Percentiles rank a stretch among this genome's conserved stretches.
These are phyloP conservation scores for Epirrhoe tristata DNA, from an alignment of 2,888 invertebrate species.

Conservation along the genomic window DNA sequence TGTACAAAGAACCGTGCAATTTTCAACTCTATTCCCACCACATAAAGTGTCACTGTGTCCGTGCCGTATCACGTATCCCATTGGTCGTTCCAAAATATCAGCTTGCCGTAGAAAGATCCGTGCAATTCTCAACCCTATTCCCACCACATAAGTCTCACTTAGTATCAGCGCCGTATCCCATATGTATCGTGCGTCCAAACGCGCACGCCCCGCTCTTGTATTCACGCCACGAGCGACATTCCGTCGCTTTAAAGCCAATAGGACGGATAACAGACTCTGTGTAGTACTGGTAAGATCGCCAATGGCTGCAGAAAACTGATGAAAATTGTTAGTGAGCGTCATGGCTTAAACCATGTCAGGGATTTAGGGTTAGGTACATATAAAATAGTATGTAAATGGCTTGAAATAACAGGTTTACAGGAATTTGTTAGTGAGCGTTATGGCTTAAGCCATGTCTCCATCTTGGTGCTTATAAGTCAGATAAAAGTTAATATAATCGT, in stretches of 20 bases:
- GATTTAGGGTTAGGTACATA: too few relatives aligned
- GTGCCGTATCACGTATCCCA: too few relatives aligned
- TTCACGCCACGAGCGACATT: constrained; percentile 78
- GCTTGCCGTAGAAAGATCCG: not conserved
- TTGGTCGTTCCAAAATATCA: too few relatives aligned
- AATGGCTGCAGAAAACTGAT: constrained; percentile 86
- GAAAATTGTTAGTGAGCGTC: not conserved
- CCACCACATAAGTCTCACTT: constrained; percentile 64
- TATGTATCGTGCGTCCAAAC: constrained; percentile 59
- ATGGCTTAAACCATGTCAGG: not conserved
- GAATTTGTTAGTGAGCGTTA: not conserved
- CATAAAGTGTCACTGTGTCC: too few relatives aligned
- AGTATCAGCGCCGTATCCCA: constrained; percentile 79
- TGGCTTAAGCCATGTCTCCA: not conserved
- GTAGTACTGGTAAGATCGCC: constrained; percentile 87
- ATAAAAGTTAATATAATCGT: too few relatives aligned
- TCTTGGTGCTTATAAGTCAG: too few relatives aligned
- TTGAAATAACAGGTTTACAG: too few relatives aligned
- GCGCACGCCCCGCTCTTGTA: constrained; percentile 76
- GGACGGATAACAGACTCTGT: constrained; percentile 85
- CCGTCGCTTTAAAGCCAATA: constrained; percentile 73
- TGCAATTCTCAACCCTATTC: constrained; percentile 9
- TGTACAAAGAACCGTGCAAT: not conserved
- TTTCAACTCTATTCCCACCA: constrained; percentile 3
- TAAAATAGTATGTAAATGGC: too few relatives aligned